These are phyloP conservation scores for Philaethria dido DNA, from an alignment of 2,888 invertebrate genomes.

Conservation along the genomic window DNA sequence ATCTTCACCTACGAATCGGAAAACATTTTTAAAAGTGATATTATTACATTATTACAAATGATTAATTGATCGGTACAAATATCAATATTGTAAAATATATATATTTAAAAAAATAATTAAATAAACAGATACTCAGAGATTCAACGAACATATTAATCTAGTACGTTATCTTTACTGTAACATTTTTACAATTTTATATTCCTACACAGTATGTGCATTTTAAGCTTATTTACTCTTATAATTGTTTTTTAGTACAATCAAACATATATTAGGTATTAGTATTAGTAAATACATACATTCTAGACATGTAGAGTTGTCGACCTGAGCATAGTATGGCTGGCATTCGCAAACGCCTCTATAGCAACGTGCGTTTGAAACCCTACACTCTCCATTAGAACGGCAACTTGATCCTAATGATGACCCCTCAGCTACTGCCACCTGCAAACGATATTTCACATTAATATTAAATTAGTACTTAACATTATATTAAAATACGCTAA, in stretches of 20 bases:
- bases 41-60: no score
- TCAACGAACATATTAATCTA: no score
- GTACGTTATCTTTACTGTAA: no score
- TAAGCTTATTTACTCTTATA: not conserved
- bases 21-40: no score
- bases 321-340: slow-evolving; percentile 91
- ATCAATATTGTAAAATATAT: no score
- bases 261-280: not conserved
- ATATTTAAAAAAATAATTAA: no score
- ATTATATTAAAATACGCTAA: not conserved
- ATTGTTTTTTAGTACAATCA: not conserved
- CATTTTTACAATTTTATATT: no score
- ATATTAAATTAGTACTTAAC: not conserved
- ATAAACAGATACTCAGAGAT: no score
- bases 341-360: slow-evolving; percentile 88
- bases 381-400: slow-evolving; percentile 86
- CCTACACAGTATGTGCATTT: no score
- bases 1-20: no score
- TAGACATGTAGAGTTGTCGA: slow-evolving; percentile 90
- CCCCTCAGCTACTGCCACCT: slow-evolving; percentile 35
- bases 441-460: slow-evolving; percentile 21
- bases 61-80: no score
- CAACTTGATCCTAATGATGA: slow-evolving; percentile 83
- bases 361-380: slow-evolving; percentile 86
- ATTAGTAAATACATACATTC: slow-evolving; percentile 87